phyloP scores from a whole-genome alignment of 2,797 vertebrate genomes.

The Lepidocolaptes lacrymiger region DNA sequence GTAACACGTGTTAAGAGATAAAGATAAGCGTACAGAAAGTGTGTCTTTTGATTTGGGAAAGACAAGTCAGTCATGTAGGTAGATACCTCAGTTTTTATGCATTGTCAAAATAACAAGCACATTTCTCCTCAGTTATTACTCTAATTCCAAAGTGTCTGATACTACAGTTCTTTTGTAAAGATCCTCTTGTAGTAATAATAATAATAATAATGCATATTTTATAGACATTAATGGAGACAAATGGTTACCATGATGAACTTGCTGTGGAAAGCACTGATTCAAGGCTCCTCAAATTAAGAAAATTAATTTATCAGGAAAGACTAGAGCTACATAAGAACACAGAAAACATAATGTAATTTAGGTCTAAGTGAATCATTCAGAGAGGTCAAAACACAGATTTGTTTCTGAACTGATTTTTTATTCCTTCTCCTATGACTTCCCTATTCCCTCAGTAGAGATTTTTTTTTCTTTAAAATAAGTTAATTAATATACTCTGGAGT shows the following conservation, averaged over 20 bases:
- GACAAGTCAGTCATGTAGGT: neutral
- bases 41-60: neutral
- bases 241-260: neutral
- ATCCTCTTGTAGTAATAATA: neutral
- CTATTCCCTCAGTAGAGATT: neutral
- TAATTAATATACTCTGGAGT: neutral
- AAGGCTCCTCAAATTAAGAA: neutral
- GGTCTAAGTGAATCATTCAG: neutral
- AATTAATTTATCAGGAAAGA: neutral
- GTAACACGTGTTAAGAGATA: neutral
- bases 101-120: neutral
- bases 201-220: neutral
- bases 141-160: neutral
- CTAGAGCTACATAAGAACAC: neutral
- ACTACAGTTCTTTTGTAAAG: neutral
- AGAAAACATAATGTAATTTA: neutral
- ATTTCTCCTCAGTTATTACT: neutral
- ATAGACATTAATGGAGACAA: neutral
- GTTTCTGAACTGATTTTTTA: neutral
- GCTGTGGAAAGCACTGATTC: neutral
- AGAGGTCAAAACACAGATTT: neutral
- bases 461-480: neutral
- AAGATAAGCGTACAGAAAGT: neutral
- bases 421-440: neutral
- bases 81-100: neutral